Base-by-base conservation (phyloP, 2,113 vertebrate species). In the Mesocricetus auratus region DNA sequence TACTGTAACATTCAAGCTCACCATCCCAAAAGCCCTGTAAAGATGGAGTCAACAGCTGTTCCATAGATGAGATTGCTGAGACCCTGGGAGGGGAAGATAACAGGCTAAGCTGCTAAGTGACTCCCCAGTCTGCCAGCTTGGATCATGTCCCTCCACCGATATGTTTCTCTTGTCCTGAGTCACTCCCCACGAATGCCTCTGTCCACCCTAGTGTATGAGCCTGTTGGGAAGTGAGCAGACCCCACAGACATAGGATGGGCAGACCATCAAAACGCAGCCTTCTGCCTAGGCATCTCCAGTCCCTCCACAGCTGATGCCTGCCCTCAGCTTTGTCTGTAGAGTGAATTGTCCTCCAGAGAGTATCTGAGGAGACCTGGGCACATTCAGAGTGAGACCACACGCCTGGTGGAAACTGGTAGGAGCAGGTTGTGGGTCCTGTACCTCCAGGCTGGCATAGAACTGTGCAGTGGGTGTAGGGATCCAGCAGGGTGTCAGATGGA, bases 371-470 rank as follows among this genome's bases (percentile, higher is more conserved):
- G 13, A 22, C 10, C 19, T 42, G 33, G 31, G n/a, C 10, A 68
- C 9, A 36, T 31, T 90, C 13, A 10, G 11, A 45, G 22, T 21
- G 42, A 79, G 56, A 36, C 82, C 36, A n/a, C 11, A 3, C 0
- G 24, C n/a, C 15, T 17, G 17, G 78, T 36, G 7, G 36, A 56
- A 42, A 74, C 16, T 33, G 24, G 4, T 33, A 5, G 0, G 60
- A n/a, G 47, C 71, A 10, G 42, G 24, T 17, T 1, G 7, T 36
- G 1, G 3, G 4, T 45, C 69, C 24, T 89, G 31, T 33, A 33
- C 56, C 42, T 0, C 0, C 24, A n/a, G 8, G 13, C 3, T 2
- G 1, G 26, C 24, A 62, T 62, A 33, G 5, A n/a, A 15, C 45
- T 58, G 36, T 36, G 1, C 12, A 74, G 39, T n/a, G 50, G 58